Conservation (phyloP, 2,797 vertebrate genomes). For the Fratercula arctica region DNA sequence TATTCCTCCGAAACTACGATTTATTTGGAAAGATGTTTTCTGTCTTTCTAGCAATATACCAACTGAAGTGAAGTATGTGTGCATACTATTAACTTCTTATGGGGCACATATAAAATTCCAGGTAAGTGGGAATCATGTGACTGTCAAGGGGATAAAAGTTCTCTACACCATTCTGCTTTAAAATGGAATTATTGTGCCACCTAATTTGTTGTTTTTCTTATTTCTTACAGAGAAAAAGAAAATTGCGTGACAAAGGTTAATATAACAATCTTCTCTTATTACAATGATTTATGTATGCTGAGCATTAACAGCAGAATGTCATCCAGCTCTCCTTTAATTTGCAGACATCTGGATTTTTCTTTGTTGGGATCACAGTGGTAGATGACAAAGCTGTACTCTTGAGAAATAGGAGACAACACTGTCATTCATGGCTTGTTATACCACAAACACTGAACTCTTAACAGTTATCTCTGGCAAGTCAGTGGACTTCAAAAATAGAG, state of each 20-base stretch:
- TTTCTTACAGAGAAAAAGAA: slow-evolving; percentile 71
- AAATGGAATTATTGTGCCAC: slow-evolving; percentile 52
- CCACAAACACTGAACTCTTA: slow-evolving; percentile 40
- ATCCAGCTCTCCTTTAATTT: slow-evolving; percentile 76
- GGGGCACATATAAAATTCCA: background rate
- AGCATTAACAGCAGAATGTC: slow-evolving; percentile 73
- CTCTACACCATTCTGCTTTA: slow-evolving; percentile 51
- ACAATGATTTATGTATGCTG: slow-evolving; percentile 77
- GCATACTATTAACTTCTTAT: background rate
- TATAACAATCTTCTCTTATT: slow-evolving; percentile 77
- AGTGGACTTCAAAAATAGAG: slow-evolving; percentile 69
- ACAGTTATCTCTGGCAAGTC: slow-evolving; percentile 54
- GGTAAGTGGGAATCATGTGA: slow-evolving; percentile 8
- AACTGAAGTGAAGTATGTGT: background rate
- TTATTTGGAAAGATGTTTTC: slow-evolving; percentile 13
- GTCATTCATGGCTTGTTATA: slow-evolving; percentile 65
- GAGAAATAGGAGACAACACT: slow-evolving; percentile 64
- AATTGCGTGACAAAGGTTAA: slow-evolving; percentile 71
- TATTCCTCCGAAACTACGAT: background rate
- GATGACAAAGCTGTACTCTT: slow-evolving; percentile 72
- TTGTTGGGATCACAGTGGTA: slow-evolving; percentile 75
- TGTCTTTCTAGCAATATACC: background rate
- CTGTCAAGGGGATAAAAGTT: slow-evolving; percentile 26
- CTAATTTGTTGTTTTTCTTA: slow-evolving; percentile 69
- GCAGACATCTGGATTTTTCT: slow-evolving; percentile 77